Conservation (phyloP, 2,888 invertebrate species). For the Hofmannophila pseudospretella region DNA sequence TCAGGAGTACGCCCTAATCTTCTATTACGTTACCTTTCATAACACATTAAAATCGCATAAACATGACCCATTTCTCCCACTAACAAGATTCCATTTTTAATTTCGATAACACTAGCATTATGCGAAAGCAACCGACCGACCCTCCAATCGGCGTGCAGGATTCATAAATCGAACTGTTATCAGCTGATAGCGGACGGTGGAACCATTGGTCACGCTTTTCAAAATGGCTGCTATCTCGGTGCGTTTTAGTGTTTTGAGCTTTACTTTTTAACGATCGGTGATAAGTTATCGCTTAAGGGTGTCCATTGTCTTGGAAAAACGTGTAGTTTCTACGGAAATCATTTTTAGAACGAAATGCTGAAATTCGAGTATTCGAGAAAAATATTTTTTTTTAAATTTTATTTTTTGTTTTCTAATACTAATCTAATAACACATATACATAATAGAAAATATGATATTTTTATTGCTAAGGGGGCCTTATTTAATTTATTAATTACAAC, state of each 20-base stretch:
- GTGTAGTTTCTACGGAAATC: too few relatives aligned
- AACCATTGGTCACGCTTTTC: constrained; percentile 65
- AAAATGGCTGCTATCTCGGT: constrained; percentile 65
- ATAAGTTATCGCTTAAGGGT: constrained; percentile 40
- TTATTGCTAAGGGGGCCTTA: neutral
- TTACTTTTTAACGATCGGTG: constrained; percentile 48
- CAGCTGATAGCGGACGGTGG: constrained; percentile 57
- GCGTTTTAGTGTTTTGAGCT: constrained; percentile 46
- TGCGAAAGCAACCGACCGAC: constrained; percentile 28
- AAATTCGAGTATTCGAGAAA: neutral
- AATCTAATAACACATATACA: neutral
- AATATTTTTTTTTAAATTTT: neutral
- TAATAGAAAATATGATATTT: neutral
- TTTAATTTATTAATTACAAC: neutral
- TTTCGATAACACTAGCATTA: constrained; percentile 42
- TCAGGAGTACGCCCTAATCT: too few relatives aligned
- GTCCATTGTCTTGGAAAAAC: neutral
- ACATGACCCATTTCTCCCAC: constrained; percentile 44
- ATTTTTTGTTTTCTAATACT: neutral
- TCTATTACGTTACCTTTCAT: constrained; percentile 13
- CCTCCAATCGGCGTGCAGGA: constrained; percentile 54
- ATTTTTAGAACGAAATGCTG: neutral
- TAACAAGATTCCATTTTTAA: constrained; percentile 55
- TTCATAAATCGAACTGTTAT: constrained; percentile 69
- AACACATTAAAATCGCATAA: constrained; percentile 26